Evolutionary conservation across 2,888 invertebrate genomes (phyloP).

Genomic region (Drosophila phalerata): DNA sequence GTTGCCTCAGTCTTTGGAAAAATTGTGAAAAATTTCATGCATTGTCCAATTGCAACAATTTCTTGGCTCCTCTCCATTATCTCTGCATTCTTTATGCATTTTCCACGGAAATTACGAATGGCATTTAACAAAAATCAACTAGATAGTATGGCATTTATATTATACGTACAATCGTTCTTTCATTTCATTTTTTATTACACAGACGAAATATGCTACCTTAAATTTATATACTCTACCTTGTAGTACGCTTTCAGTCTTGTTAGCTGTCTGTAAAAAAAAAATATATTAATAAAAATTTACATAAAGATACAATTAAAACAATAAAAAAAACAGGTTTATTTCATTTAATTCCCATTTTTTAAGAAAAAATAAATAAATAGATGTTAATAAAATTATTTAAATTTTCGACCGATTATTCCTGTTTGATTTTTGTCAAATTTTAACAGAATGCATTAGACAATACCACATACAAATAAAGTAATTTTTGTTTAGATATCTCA

Average conservation of each 20-base stretch:
- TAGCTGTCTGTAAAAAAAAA: no score
- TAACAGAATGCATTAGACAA: no score
- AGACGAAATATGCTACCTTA: background rate
- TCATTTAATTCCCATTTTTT: no score
- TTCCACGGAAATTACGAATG: slow-evolving; percentile 71
- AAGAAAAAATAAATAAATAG: no score
- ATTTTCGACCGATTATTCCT: no score
- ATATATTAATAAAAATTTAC: no score
- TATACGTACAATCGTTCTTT: slow-evolving; percentile 19
- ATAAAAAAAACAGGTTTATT: no score
- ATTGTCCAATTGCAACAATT: slow-evolving; percentile 55
- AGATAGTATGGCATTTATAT: slow-evolving; percentile 24
- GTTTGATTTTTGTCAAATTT: no score
- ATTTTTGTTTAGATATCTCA: no score
- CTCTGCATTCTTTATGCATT: slow-evolving; percentile 48
- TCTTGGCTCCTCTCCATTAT: slow-evolving; percentile 51
- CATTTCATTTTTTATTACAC: slow-evolving; percentile 13
- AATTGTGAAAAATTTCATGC: slow-evolving; percentile 52
- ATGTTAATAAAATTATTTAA: no score
- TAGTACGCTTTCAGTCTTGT: background rate
- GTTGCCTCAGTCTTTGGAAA: slow-evolving; percentile 20
- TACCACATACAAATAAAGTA: no score
- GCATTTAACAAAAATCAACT: slow-evolving; percentile 49
- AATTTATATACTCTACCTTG: background rate
- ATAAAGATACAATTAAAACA: no score